Evolutionary conservation across 2,113 vertebrate genomes (phyloP).

Genomic region (Paraplagusia blochii): DNA sequence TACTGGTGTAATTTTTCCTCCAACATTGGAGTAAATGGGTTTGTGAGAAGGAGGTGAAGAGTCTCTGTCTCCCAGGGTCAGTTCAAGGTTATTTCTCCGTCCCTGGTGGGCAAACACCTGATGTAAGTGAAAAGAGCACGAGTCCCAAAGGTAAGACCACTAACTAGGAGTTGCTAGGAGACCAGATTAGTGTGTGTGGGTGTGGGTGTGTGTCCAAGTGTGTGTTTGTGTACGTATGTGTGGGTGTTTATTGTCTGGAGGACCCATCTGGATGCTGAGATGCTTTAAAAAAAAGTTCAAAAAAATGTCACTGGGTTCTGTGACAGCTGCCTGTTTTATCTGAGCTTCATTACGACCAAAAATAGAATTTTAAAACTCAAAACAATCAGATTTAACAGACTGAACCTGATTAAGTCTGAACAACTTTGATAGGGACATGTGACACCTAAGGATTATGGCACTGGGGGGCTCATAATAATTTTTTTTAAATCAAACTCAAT

Average conservation of each 20-base stretch:
- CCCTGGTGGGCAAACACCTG: constrained; percentile 61
- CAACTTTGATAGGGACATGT: too few relatives aligned
- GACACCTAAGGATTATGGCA: too few relatives aligned
- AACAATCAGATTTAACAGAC: too few relatives aligned
- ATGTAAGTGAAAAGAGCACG: constrained; percentile 65
- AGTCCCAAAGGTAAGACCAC: constrained; percentile 57
- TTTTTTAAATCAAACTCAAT: background rate
- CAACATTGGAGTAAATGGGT: constrained; percentile 12
- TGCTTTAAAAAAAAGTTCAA: constrained; percentile 11
- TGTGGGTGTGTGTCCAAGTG: background rate
- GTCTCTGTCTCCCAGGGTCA: constrained; percentile 42
- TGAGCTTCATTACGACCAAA: constrained; percentile 1
- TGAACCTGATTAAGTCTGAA: too few relatives aligned
- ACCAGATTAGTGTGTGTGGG: constrained; percentile 37
- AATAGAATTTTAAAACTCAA: too few relatives aligned
- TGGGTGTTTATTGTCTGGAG: constrained; percentile 29
- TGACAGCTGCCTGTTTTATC: constrained; percentile 52
- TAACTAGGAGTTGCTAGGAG: constrained; percentile 72
- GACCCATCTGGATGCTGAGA: constrained; percentile 52
- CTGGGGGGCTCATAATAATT: too few relatives aligned
- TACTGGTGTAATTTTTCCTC: constrained; percentile 3
- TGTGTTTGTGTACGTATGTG: constrained; percentile 1
- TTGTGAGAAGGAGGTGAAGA: constrained; percentile 38
- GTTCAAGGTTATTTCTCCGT: constrained; percentile 54
- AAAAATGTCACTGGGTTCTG: constrained; percentile 47